phyloP scores from a whole-genome alignment of 2,797 vertebrate species.

The Cuculus canorus region DNA sequence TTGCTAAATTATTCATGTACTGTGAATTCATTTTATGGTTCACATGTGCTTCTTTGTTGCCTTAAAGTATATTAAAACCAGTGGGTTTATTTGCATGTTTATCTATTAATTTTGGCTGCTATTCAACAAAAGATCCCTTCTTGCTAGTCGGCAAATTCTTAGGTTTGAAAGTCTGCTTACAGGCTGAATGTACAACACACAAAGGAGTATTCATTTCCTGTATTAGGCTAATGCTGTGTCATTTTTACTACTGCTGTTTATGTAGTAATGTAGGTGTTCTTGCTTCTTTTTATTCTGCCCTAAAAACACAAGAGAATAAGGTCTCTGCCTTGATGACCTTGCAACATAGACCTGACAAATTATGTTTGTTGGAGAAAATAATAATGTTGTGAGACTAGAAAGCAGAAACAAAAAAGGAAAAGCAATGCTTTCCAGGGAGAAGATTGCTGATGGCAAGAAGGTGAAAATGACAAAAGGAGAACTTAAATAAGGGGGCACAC shows the following conservation, averaged over 20 bases:
- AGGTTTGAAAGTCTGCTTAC: background rate
- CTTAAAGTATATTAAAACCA: background rate
- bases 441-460: background rate
- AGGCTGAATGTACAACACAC: conserved; percentile 20
- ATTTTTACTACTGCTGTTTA: conserved; percentile 41
- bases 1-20: conserved; percentile 39
- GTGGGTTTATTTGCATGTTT: conserved; percentile 9
- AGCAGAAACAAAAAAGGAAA: background rate
- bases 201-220: conserved; percentile 23
- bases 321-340: background rate
- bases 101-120: conserved; percentile 31
- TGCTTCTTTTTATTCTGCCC: background rate
- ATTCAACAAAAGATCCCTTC: background rate
- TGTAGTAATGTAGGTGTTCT: background rate
- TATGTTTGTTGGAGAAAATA: background rate
- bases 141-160: background rate
- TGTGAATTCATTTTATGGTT: conserved; percentile 1
- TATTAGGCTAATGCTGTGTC: conserved; percentile 7
- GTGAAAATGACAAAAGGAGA: background rate
- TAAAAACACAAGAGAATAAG: background rate
- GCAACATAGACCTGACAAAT: background rate
- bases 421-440: background rate
- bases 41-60: background rate
- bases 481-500: background rate
- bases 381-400: background rate